Evolutionary conservation across 2,113 vertebrate species (phyloP).

Genomic region (Trogon surrucura): DNA sequence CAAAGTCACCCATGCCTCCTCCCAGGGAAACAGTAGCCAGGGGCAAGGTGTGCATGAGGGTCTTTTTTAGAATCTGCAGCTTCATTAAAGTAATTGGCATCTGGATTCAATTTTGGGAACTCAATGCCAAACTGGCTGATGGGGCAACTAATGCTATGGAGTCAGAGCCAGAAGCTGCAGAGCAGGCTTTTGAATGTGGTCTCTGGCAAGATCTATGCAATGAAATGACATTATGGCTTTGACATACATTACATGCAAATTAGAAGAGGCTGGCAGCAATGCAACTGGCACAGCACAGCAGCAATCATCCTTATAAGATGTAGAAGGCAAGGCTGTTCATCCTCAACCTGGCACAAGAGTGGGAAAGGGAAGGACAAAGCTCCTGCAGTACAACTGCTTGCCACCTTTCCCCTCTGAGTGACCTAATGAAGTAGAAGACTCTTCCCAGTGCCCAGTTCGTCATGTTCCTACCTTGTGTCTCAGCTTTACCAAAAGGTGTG

Average conservation of each 20-base stretch:
- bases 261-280: constrained; percentile 29
- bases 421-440: background rate
- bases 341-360: background rate
- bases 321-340: background rate
- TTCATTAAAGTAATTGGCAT: constrained; percentile 36
- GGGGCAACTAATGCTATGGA: background rate
- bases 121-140: background rate
- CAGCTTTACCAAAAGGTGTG: background rate
- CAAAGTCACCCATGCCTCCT: background rate
- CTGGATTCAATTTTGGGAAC: background rate
- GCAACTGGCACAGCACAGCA: constrained; percentile 2
- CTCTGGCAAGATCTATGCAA: constrained; percentile 11
- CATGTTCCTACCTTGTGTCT: background rate
- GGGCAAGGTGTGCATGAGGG: background rate
- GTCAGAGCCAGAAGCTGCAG: constrained; percentile 5
- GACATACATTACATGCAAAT: constrained; percentile 52
- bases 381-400: background rate
- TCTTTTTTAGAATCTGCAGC: background rate
- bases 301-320: constrained; percentile 4
- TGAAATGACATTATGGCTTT: constrained; percentile 20
- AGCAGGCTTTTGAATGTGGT: background rate
- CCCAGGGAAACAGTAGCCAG: constrained; percentile 5
- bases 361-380: background rate
- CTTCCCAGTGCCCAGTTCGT: background rate
- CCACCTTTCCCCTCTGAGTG: background rate